Conservation (phyloP, 2,113 vertebrate genomes). For the Furnarius figulus region DNA sequence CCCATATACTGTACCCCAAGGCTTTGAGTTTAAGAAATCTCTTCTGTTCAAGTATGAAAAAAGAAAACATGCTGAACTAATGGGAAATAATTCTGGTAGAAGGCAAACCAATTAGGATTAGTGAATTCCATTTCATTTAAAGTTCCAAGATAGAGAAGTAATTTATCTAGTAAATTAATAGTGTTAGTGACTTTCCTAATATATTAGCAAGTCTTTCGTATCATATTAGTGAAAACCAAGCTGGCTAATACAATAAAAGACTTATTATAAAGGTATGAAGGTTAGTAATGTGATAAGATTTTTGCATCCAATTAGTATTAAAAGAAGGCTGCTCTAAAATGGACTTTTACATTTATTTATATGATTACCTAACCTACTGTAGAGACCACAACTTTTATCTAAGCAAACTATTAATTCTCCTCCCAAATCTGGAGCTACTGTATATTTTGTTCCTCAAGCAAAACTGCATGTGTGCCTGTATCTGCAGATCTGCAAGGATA, state of each 20-base stretch:
- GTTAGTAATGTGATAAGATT: conserved; percentile 69
- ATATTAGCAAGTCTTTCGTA: conserved; percentile 74
- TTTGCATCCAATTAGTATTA: conserved; percentile 70
- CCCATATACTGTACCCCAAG: conserved; percentile 77
- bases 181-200: conserved; percentile 79
- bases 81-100: conserved; percentile 81
- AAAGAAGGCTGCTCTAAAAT: conserved; percentile 40
- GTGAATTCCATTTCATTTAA: conserved; percentile 85
- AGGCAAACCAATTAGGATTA: conserved; percentile 84
- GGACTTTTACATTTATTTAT: conserved; percentile 63
- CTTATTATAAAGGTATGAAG: conserved; percentile 74
- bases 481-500: conserved; percentile 25
- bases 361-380: neutral
- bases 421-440: neutral
- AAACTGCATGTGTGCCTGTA: neutral
- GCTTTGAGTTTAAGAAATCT: conserved; percentile 76
- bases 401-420: conserved; percentile 24
- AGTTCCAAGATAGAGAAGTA: conserved; percentile 81
- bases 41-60: conserved; percentile 78
- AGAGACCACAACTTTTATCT: conserved; percentile 52
- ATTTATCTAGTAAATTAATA: conserved; percentile 86
- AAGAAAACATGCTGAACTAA: conserved; percentile 80
- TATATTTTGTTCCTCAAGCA: neutral
- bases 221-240: conserved; percentile 81
- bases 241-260: conserved; percentile 75